These are phyloP conservation scores for Ditula angustiorana DNA, from an alignment of 2,888 invertebrate species.

Conservation along the genomic window DNA sequence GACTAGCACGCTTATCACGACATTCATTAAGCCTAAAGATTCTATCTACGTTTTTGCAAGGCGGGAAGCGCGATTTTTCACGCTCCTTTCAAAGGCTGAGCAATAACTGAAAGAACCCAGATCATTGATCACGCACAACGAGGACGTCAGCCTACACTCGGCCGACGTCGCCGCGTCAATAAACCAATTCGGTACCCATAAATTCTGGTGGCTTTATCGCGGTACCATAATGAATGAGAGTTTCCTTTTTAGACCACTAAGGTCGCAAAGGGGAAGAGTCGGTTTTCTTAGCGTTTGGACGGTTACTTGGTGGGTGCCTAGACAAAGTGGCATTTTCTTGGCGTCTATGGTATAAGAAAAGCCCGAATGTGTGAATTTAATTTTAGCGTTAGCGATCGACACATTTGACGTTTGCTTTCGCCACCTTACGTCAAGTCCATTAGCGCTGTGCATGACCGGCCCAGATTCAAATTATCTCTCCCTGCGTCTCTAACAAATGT, in stretches of 20 bases:
- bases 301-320: neutral
- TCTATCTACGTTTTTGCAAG: neutral
- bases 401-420: no score
- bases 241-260: conserved; percentile 5
- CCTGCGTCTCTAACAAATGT: no score
- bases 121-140: conserved; percentile 32
- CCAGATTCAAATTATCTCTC: no score
- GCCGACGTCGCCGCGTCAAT: conserved; percentile 23
- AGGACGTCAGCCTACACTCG: conserved; percentile 11
- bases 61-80: conserved; percentile 9
- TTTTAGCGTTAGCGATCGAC: no score
- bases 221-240: conserved; percentile 22
- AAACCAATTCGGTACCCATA: conserved; percentile 33
- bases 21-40: neutral
- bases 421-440: no score
- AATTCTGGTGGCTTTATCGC: conserved; percentile 28
- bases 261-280: neutral
- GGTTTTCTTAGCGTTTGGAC: neutral
- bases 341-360: no score
- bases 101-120: conserved; percentile 18
- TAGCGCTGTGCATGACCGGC: no score
- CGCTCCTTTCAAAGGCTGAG: conserved; percentile 8
- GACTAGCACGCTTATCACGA: neutral
- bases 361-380: no score
- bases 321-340: no score